A percentile compares a stretch with the other conserved stretches of the same genome.
phyloP scores from a whole-genome alignment of 1,140 invertebrate species.

The Phymorhynchus buccinoides region DNA sequence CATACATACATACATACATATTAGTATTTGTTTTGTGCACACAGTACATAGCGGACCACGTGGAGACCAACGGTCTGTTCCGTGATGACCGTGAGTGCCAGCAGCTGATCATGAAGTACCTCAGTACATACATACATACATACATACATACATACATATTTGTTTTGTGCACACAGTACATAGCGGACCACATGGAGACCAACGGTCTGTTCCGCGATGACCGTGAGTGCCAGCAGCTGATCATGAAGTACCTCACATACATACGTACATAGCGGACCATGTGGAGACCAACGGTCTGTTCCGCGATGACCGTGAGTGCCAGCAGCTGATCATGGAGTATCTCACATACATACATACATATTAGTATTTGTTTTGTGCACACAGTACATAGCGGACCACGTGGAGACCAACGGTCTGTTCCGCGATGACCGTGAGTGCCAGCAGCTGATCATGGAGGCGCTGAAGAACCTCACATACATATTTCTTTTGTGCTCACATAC shows the following conservation, averaged over 20 bases:
- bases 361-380: no score
- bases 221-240: constrained; percentile 85
- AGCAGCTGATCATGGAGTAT: constrained; percentile 92
- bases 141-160: constrained; percentile 17
- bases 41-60: constrained; percentile 89
- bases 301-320: constrained; percentile 81
- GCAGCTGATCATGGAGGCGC: constrained; percentile 91
- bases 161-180: no score
- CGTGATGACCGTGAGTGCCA: constrained; percentile 82
- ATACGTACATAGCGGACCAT: constrained; percentile 81
- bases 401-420: constrained; percentile 82
- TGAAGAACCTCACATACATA: no score
- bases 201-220: constrained; percentile 80
- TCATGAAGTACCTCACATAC: constrained; percentile 87
- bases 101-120: constrained; percentile 78
- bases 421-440: constrained; percentile 82
- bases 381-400: constrained; percentile 89
- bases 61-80: constrained; percentile 82
- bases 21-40: no score
- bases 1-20: neutral
- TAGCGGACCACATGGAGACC: constrained; percentile 87
- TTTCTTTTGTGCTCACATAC: no score
- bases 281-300: constrained; percentile 83
- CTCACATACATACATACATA: constrained; percentile 7
- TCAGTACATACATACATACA: neutral